phyloP scores from a whole-genome alignment of 1,140 invertebrate species.

The Papilio aristodemus region DNA sequence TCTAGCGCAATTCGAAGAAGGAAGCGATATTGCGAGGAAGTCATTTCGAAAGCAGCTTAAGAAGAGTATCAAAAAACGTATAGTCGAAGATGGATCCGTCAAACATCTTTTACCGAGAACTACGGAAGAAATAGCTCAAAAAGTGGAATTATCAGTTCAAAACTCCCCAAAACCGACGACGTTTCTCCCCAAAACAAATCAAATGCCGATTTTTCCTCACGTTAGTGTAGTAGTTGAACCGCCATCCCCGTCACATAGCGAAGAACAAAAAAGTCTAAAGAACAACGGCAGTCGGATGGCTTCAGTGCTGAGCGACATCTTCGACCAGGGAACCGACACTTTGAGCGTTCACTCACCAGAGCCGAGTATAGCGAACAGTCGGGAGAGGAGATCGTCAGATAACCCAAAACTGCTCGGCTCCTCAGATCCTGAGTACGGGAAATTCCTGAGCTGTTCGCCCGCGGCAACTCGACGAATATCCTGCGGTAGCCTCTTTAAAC shows the following conservation, averaged over 20 bases:
- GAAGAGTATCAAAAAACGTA: slow-evolving; percentile 71
- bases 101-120: slow-evolving; percentile 67
- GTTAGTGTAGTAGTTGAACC: slow-evolving; percentile 86
- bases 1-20: slow-evolving; percentile 88
- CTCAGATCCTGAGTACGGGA: slow-evolving; percentile 81
- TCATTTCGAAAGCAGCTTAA: slow-evolving; percentile 84
- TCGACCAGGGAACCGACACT: slow-evolving; percentile 69
- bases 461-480: slow-evolving; percentile 89
- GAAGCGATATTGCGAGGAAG: slow-evolving; percentile 88
- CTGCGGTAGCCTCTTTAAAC: slow-evolving; percentile 88
- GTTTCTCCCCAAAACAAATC: slow-evolving; percentile 33
- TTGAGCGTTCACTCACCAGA: slow-evolving; percentile 70
- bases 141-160: slow-evolving; percentile 45
- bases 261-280: slow-evolving; percentile 74
- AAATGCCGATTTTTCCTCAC: slow-evolving; percentile 78
- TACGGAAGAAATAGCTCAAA: slow-evolving; percentile 51
- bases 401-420: slow-evolving; percentile 82
- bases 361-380: slow-evolving; percentile 63
- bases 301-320: slow-evolving; percentile 73
- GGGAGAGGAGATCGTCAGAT: slow-evolving; percentile 78
- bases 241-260: slow-evolving; percentile 83
- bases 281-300: slow-evolving; percentile 67
- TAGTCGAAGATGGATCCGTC: slow-evolving; percentile 53
- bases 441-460: slow-evolving; percentile 84
- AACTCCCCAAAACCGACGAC: slow-evolving; percentile 39